Percentiles rank a stretch among this genome's conserved stretches.
Conservation (phyloP, 1,140 invertebrate species). For the Ylistrum balloti region DNA sequence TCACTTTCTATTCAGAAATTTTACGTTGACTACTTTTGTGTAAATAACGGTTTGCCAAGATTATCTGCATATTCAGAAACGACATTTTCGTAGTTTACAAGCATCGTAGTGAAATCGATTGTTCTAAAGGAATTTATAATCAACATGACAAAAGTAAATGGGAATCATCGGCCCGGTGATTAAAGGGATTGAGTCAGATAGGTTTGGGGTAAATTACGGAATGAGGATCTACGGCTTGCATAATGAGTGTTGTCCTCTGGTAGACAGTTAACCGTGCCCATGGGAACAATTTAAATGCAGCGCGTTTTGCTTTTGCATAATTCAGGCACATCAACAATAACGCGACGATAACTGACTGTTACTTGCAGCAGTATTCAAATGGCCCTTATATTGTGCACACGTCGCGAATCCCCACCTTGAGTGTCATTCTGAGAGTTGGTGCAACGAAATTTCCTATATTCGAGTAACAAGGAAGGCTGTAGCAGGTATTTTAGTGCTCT, state of each 20-base stretch:
- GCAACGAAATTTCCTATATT: neutral
- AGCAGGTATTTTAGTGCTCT: neutral
- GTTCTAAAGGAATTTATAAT: conserved; percentile 29
- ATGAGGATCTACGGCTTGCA: conserved; percentile 29
- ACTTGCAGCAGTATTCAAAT: conserved; percentile 31
- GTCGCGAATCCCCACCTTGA: neutral
- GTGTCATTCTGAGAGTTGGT: conserved; percentile 14
- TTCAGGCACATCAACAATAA: conserved; percentile 16
- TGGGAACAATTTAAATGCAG: neutral
- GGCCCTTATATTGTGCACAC: conserved; percentile 21
- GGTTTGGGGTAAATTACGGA: neutral
- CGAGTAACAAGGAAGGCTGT: neutral
- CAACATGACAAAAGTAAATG: neutral
- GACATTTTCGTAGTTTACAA: conserved; percentile 39
- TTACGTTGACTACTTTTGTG: neutral
- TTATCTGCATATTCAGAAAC: conserved; percentile 34
- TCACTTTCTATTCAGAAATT: conserved; percentile 12
- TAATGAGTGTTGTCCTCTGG: neutral
- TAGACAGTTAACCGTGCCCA: conserved; percentile 2
- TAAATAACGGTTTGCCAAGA: conserved; percentile 23
- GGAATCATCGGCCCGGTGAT: conserved; percentile 8
- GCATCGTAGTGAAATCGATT: conserved; percentile 8
- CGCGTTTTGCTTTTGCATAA: conserved; percentile 24
- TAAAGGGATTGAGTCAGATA: conserved; percentile 19
- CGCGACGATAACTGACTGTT: neutral